Evolutionary conservation across 2,797 vertebrate species (phyloP).

Genomic region (Rhinogobio ventralis): DNA sequence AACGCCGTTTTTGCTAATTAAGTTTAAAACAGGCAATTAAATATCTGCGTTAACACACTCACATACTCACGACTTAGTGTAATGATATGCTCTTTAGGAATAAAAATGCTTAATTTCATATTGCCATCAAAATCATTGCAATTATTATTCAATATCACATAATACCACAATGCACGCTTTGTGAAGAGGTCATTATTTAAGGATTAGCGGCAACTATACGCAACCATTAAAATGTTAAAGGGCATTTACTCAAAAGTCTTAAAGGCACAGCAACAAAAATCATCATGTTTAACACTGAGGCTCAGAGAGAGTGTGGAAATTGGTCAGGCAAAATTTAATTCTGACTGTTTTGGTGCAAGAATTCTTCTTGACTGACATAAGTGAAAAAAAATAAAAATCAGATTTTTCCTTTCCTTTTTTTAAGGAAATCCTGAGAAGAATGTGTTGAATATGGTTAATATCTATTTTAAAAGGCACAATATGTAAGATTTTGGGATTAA

Average conservation of each 20-base stretch:
- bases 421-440: neutral
- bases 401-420: neutral
- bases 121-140: neutral
- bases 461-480: neutral
- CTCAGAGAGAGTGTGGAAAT: neutral
- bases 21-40: neutral
- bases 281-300: neutral
- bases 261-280: neutral
- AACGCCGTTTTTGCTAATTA: neutral
- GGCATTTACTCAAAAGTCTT: neutral
- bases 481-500: too few species aligned
- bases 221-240: neutral
- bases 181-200: neutral
- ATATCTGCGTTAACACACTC: neutral
- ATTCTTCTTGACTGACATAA: constrained; percentile 8
- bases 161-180: neutral
- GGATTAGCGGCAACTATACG: neutral
- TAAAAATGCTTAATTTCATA: neutral
- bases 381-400: neutral
- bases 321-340: neutral
- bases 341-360: neutral
- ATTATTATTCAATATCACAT: neutral
- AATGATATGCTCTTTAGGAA: neutral
- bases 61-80: neutral
- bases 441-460: neutral